Evolutionary conservation across 2,113 vertebrate species (phyloP), one percentile per base, ranked within the genome.

Genomic region (Otus sunia): DNA sequence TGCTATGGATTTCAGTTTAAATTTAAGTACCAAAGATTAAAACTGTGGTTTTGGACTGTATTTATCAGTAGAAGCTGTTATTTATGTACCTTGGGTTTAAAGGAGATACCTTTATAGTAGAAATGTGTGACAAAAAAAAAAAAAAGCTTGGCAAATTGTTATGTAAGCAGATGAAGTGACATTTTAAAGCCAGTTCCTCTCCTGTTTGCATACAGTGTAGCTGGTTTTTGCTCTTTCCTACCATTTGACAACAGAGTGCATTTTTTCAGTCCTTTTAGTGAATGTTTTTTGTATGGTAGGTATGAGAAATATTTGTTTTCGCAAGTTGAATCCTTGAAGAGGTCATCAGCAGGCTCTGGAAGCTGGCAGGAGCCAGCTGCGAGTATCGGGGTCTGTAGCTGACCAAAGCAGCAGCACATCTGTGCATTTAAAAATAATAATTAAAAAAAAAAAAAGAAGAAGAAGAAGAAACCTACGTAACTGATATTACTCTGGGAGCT

Each of bases 121-220:
- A 86, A 88, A 81, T 39, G n/a, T 1, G 7, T 83, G 77, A 50
- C 49, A 59, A 41, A 78, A 80, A 56, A 30, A 36, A 22, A 59
- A 55, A 32, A 21, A 13, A 43, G 3, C 60, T 52, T 58, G 7
- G 41, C 4, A 5, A 85, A 63, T 56, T 71, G 83, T 97, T 91
- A 91, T 86, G 66, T 91, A 94, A 95, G 83, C 76, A 94, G 89
- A 72, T 32, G 25, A 94, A 91, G 86, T 23, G 53, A 67, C 73
- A 36, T 91, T 94, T 86, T 92, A 67, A 81, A 92, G 79, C 64
- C 56, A 64, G 32, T 86, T 96, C 66, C 59, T 86, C 86, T 88
- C 87, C 87, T 79, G 45, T 85, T 95, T 88, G 81, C 53, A 37
- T 66, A 37, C 50, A 76, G 4, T 2, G 22, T 87, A 80, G 19